Percentiles rank a stretch among this genome's conserved stretches.
Evolutionary conservation across 2,113 vertebrate species (phyloP).

Genomic region (Pseudopodoces humilis): DNA sequence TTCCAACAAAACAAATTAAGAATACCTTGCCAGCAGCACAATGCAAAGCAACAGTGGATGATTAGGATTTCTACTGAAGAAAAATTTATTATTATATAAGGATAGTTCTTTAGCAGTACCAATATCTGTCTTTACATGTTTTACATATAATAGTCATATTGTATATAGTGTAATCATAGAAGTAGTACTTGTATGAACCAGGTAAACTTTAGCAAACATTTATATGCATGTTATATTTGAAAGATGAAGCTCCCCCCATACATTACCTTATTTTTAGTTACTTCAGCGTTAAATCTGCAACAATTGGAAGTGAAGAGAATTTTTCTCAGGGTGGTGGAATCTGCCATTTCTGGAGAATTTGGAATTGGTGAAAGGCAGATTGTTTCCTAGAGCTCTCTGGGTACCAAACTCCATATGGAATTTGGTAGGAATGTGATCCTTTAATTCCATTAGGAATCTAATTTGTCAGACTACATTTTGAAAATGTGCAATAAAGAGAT

Average conservation of each 20-base stretch:
- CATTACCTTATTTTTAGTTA: not conserved
- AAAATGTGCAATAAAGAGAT: not conserved
- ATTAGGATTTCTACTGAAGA: not conserved
- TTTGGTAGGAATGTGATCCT: not conserved
- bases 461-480: not conserved
- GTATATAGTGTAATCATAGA: not conserved
- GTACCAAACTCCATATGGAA: not conserved
- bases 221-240: not conserved
- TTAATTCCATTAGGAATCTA: constrained; percentile 11
- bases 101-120: not conserved
- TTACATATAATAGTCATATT: not conserved
- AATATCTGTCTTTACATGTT: not conserved
- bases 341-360: not conserved
- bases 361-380: not conserved
- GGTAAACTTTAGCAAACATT: not conserved
- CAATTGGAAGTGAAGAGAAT: not conserved
- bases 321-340: not conserved
- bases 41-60: not conserved
- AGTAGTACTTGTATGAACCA: not conserved
- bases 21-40: not conserved
- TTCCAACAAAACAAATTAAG: not conserved
- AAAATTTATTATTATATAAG: not conserved
- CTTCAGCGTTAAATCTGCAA: not conserved
- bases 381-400: not conserved
- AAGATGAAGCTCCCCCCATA: not conserved